Evolutionary conservation across 2,888 invertebrate species (phyloP), one percentile per base, ranked within the genome.

Genomic region (Acronicta alni): DNA sequence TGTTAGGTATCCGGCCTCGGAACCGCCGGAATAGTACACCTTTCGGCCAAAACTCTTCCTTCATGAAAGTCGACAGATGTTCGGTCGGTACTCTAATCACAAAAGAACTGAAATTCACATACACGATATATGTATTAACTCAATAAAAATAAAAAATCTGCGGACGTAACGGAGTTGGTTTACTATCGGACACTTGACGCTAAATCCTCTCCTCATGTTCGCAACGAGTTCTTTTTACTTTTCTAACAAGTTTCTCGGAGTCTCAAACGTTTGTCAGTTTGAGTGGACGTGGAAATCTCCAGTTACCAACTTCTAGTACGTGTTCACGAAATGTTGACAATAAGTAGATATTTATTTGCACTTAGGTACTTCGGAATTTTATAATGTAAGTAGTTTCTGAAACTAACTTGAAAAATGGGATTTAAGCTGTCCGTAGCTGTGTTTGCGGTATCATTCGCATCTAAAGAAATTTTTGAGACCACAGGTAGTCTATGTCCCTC

Each of bases 211-310:
- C 88, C 87, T 87, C 88, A 84, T 88, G 83, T 87, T 84, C 77
- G 72, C 78, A 84, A 87, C 84, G 85, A 87, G 84, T 89, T 87
- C 88, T 90, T 92, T 92, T 90, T 89, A 90, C 84, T 92, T 92
- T 89, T 86, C 86, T 88, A 91, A 91, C 91, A 91, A 93, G 92
- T 93, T 92, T 84, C 73, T 66, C 76, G 74, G 79, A 87, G 84
- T 86, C 87, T 87, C 87, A 83, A 91, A 86, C 88, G 89, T 89
- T 92, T 91, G 89, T 91, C 89, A 88, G 86, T 86, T 82, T 74
- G 81, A 89, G 88, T 89, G 87, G 88, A 86, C 89, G 84, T 80
- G 83, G 79, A 87, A 89, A 89, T 88, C 86, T 86, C 77, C 77
- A 82, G 86, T 89, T 86, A 84, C 83, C 57, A 88, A 89, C 81